Evolutionary conservation across 2,113 vertebrate genomes (phyloP).

Genomic region (Macrotis lagotis): DNA sequence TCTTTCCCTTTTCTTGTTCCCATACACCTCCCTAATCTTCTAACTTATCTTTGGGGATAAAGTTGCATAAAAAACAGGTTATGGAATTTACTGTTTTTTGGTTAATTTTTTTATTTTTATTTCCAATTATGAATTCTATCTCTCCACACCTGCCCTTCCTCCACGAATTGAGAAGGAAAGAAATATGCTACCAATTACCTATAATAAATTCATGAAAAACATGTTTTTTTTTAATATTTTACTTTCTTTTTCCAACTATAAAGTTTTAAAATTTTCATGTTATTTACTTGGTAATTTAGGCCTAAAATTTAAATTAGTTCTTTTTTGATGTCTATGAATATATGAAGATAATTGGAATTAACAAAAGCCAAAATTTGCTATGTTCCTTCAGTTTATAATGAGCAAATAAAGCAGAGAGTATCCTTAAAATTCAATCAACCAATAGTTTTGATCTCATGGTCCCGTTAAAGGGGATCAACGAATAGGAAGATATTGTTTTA

Average conservation of each 20-base stretch:
- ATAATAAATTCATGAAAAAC: too few species aligned
- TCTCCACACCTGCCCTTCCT: background rate
- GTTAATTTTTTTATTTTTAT: background rate
- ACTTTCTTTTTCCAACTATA: too few species aligned
- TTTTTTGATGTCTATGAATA: constrained; percentile 15
- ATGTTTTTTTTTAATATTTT: background rate
- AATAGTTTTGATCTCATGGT: background rate
- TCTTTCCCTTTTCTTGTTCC: background rate
- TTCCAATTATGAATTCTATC: background rate
- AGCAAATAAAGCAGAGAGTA: background rate
- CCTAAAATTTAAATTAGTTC: constrained; percentile 49
- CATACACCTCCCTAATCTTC: background rate
- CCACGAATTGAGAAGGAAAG: background rate
- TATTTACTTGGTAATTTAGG: constrained; percentile 21
- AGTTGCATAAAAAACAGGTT: background rate
- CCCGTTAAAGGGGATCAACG: background rate
- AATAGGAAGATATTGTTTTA: background rate
- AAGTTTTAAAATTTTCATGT: too few species aligned
- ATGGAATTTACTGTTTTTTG: background rate
- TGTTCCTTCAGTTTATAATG: background rate
- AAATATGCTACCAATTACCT: too few species aligned
- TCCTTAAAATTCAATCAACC: background rate
- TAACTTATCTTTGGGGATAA: background rate
- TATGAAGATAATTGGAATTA: background rate
- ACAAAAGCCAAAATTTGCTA: constrained; percentile 2